Evolutionary conservation across 2,888 invertebrate genomes (phyloP).

Genomic region (Chromoteleia sp.): DNA sequence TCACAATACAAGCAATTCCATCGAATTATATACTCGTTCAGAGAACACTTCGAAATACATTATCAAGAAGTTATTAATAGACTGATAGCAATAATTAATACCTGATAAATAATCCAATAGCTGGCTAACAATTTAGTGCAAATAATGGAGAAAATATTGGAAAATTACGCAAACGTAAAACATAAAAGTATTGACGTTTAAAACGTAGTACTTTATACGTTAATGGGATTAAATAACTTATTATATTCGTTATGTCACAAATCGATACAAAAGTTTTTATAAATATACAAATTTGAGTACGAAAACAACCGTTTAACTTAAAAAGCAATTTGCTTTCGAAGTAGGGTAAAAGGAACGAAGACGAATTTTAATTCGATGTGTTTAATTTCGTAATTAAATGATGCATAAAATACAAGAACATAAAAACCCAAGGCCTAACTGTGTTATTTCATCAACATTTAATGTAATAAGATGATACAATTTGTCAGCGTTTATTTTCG

Average conservation of each 20-base stretch:
- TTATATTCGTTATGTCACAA: too few relatives aligned
- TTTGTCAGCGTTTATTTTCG: slow-evolving; percentile 45
- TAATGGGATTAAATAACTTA: too few relatives aligned
- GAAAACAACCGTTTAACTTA: too few relatives aligned
- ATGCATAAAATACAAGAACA: not conserved
- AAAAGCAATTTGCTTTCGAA: too few relatives aligned
- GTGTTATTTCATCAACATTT: slow-evolving; percentile 11
- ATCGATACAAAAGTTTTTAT: too few relatives aligned
- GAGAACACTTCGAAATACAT: slow-evolving; percentile 39
- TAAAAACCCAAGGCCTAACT: not conserved
- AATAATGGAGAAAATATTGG: slow-evolving; percentile 7
- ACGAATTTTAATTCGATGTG: too few relatives aligned
- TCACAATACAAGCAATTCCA: slow-evolving; percentile 50
- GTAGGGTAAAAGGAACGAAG: too few relatives aligned
- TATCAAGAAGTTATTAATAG: slow-evolving; percentile 37
- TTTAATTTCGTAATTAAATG: too few relatives aligned
- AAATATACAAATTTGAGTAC: too few relatives aligned
- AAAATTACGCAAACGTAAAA: not conserved
- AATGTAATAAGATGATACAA: slow-evolving; percentile 9
- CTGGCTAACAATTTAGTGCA: not conserved
- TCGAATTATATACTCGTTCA: slow-evolving; percentile 36
- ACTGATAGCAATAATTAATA: slow-evolving; percentile 32
- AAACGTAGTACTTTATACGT: too few relatives aligned
- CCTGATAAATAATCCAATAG: slow-evolving; percentile 31
- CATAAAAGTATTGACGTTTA: too few relatives aligned